phyloP scores from a whole-genome alignment of 2,113 vertebrate genomes.

The Psettodes erumei region DNA sequence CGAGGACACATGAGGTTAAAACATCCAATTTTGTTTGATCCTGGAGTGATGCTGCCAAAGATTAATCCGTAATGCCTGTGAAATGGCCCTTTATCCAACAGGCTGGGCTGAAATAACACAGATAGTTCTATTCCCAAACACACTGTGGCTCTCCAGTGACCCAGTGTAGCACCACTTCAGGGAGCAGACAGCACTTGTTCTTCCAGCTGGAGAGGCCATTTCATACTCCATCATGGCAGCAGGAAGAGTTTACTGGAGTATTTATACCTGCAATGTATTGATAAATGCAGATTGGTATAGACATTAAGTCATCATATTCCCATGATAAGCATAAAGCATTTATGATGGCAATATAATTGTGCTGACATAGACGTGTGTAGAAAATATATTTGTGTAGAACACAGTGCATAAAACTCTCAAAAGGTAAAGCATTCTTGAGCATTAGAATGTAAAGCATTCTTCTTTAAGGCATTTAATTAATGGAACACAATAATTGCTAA shows the following conservation, averaged over 20 bases:
- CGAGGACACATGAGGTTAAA: slow-evolving; percentile 63
- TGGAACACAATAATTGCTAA: not conserved
- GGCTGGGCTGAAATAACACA: slow-evolving; percentile 71
- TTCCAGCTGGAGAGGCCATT: slow-evolving; percentile 64
- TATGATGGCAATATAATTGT: not conserved
- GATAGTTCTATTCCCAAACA: slow-evolving; percentile 59
- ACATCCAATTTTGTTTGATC: slow-evolving; percentile 70
- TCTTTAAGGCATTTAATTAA: not conserved
- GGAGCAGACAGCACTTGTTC: slow-evolving; percentile 65
- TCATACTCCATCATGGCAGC: slow-evolving; percentile 50
- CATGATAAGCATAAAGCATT: not conserved
- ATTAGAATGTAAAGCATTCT: not conserved
- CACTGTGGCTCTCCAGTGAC: slow-evolving; percentile 61
- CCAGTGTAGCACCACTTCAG: slow-evolving; percentile 63
- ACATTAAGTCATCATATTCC: slow-evolving; percentile 13
- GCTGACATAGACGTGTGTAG: too few relatives aligned
- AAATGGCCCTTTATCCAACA: slow-evolving; percentile 70
- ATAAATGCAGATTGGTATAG: slow-evolving; percentile 46
- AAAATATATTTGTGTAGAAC: too few relatives aligned
- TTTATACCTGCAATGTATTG: slow-evolving; percentile 63
- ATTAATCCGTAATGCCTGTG: slow-evolving; percentile 71
- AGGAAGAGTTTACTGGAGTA: slow-evolving; percentile 28
- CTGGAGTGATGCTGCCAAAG: slow-evolving; percentile 62
- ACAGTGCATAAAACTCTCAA: too few relatives aligned
- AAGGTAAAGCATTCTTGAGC: too few relatives aligned